Conservation (phyloP, 2,888 invertebrate genomes). For the Plebejus argus region DNA sequence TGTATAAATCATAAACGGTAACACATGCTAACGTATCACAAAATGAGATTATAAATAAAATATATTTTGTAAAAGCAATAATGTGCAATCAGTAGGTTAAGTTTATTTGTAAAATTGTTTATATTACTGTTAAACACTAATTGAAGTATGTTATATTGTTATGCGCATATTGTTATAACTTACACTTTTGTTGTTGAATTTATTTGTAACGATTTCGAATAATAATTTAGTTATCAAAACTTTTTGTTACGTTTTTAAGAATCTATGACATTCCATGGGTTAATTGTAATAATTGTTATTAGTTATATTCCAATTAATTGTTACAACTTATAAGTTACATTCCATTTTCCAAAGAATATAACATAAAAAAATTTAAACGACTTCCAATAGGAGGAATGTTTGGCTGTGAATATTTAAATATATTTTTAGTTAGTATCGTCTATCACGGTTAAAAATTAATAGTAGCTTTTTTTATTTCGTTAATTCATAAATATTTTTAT, state of each 20-base stretch:
- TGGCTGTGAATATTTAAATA: background rate
- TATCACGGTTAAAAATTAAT: background rate
- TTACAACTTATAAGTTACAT: background rate
- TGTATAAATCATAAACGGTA: background rate
- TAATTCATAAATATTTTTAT: background rate
- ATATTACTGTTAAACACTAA: background rate
- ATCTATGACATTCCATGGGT: background rate
- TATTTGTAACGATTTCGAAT: background rate
- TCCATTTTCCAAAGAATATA: constrained; percentile 3
- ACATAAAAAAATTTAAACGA: background rate
- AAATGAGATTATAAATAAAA: background rate
- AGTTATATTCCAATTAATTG: background rate
- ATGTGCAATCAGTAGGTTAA: background rate
- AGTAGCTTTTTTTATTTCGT: background rate
- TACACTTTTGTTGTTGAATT: constrained; percentile 8
- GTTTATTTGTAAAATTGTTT: constrained; percentile 2
- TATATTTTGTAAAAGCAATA: background rate
- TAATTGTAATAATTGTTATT: background rate
- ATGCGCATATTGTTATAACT: background rate
- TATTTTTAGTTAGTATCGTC: background rate
- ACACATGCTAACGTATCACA: background rate
- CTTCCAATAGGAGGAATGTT: background rate
- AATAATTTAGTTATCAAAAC: background rate
- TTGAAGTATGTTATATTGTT: background rate
- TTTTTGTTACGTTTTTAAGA: background rate